Conservation (phyloP, 2,888 invertebrate genomes). For the Xanthorhoe spadicearia region DNA sequence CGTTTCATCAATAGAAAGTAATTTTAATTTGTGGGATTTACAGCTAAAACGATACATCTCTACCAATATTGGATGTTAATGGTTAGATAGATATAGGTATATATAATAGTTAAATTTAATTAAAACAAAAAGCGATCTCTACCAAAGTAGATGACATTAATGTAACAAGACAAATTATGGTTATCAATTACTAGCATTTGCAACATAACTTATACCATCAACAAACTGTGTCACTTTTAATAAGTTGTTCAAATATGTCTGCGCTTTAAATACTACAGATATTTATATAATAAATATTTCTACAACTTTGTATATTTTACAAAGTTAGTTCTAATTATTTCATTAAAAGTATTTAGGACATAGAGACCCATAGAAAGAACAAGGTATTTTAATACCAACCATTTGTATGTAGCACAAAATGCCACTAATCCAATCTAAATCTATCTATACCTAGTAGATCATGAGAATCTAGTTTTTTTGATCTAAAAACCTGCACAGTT, state of each 20-base stretch:
- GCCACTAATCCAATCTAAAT: constrained; percentile 7
- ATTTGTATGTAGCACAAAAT: constrained; percentile 20
- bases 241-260: background rate
- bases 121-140: background rate
- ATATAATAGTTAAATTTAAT: background rate
- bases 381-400: constrained; percentile 6
- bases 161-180: background rate
- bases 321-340: background rate
- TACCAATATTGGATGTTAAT: no score
- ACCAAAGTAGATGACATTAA: background rate
- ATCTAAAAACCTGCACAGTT: background rate
- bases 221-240: background rate
- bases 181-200: background rate
- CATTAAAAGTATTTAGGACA: constrained; percentile 1
- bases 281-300: no score
- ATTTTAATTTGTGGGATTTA: no score
- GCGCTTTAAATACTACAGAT: no score
- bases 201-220: background rate
- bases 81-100: no score
- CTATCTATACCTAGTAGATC: background rate
- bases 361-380: constrained; percentile 1
- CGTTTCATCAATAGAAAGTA: no score
- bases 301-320: no score
- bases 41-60: no score
- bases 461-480: constrained; percentile 3